These are phyloP conservation scores for Tetrao urogallus DNA, from an alignment of 2,113 vertebrate genomes.

Conservation along the genomic window DNA sequence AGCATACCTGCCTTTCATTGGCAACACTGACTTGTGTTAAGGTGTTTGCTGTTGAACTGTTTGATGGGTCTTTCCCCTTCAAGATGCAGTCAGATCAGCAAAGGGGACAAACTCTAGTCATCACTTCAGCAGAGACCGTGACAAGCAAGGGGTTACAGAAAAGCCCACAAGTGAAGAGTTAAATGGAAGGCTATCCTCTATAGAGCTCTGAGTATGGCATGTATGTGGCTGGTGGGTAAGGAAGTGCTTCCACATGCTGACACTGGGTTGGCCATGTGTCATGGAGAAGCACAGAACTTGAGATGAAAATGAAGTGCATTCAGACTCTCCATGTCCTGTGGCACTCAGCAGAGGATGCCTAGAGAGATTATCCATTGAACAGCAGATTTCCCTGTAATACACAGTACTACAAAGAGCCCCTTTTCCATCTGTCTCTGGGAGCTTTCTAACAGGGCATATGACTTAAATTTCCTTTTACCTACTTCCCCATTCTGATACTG, in stretches of 20 bases:
- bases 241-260: neutral
- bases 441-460: neutral
- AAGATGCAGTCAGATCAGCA: neutral
- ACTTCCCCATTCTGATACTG: neutral
- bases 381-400: neutral
- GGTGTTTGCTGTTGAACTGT: neutral
- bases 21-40: neutral
- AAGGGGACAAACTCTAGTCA: neutral
- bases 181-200: rapidly evolving
- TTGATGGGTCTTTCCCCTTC: neutral
- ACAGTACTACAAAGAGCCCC: neutral
- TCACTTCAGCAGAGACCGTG: neutral
- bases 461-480: neutral
- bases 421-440: neutral
- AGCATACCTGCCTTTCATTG: neutral
- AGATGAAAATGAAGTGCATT: neutral
- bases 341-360: neutral
- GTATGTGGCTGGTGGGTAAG: neutral
- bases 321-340: neutral
- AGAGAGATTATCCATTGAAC: neutral
- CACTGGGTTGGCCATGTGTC: neutral
- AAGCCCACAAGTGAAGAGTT: neutral
- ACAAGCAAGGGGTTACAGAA: neutral
- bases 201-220: neutral
- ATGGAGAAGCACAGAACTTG: neutral